Evolutionary conservation across 2,888 invertebrate genomes (phyloP), one percentile per base, ranked within the genome.

Genomic region (Leptogaster cylindrica): DNA sequence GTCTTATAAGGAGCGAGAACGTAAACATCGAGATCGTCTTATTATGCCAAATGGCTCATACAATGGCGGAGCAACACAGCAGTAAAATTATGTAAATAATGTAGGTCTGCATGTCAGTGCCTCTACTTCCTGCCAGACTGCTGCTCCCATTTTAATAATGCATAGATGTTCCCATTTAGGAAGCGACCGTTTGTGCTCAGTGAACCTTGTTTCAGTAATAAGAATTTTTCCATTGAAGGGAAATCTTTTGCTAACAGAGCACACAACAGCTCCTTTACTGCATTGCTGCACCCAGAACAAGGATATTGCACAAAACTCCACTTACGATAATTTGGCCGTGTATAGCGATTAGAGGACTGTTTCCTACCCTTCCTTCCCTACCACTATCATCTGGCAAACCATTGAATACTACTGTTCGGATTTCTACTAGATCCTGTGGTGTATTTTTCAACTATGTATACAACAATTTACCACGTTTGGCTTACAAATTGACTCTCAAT

Each of bases 1-100:
- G 55, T 55, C 55, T 55, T 36, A 23, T 23, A 36, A 55, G 55
- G 23, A 55, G 39, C 33, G 55, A 28, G n/a, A 33, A 10, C 39
- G 55, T 25, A 36, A 55, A 55, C 55, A 55, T 14, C 5, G 36
- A 55, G 55, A 55, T 55, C 55, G 55, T 55, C 55, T 36, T 55
- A 55, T 55, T 55, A 55, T 55, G 55, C 55, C 36, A 55, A 55
- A 55, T 55, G 55, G 55, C 23, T 36, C 55, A 55, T 55, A 39
- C 16, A 12, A n/a, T 25, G 36, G 55, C 33, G 55, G 36, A 55
- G 36, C 55, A 55, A 23, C 33, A 23, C 18, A 55, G 23, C 33
- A 55, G 36, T 55, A 55, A 55, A 55, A 55, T 36, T 55, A 55
- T 55, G 33, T 55, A 55, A 55, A 55, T 55, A 55, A 55, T 36